Percentiles rank a stretch among this genome's conserved stretches.
Conservation (phyloP, 2,888 invertebrate species). For the Hirtodrosophila confusa region DNA sequence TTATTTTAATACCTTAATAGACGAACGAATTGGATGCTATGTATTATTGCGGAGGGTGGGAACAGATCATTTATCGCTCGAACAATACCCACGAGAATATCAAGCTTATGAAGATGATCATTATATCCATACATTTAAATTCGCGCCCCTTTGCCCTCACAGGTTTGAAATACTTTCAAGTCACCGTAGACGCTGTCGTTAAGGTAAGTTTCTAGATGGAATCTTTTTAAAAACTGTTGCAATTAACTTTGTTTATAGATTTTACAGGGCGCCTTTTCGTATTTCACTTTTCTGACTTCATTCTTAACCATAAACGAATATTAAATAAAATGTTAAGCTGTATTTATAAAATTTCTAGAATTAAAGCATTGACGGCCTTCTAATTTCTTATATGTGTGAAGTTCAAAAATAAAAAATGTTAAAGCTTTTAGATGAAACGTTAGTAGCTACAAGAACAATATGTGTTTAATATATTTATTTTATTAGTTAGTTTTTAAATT, state of each 20-base stretch:
- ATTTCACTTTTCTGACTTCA: conserved; percentile 72
- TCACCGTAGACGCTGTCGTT: conserved; percentile 59
- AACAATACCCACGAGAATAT: conserved; percentile 59
- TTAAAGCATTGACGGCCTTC: too few relatives aligned
- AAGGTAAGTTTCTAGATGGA: conserved; percentile 38
- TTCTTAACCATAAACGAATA: conserved; percentile 9
- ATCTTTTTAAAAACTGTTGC: not conserved
- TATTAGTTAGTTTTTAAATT: too few relatives aligned
- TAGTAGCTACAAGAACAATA: too few relatives aligned
- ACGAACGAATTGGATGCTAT: conserved; percentile 67
- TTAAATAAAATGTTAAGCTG: too few relatives aligned
- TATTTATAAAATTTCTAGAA: too few relatives aligned
- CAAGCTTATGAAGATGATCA: conserved; percentile 63
- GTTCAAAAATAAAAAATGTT: too few relatives aligned
- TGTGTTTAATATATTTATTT: too few relatives aligned
- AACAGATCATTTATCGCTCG: conserved; percentile 59
- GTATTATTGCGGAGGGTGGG: conserved; percentile 73
- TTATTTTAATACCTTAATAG: conserved; percentile 16
- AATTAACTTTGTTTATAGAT: conserved; percentile 44
- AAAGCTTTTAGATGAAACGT: too few relatives aligned
- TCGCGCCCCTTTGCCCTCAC: conserved; percentile 63
- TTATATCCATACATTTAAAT: conserved; percentile 60
- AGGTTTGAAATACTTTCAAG: conserved; percentile 68
- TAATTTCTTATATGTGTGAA: too few relatives aligned
- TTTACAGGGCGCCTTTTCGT: conserved; percentile 70